Base-by-base conservation (phyloP, 2,113 vertebrate species). In the Silurus meridionalis region DNA sequence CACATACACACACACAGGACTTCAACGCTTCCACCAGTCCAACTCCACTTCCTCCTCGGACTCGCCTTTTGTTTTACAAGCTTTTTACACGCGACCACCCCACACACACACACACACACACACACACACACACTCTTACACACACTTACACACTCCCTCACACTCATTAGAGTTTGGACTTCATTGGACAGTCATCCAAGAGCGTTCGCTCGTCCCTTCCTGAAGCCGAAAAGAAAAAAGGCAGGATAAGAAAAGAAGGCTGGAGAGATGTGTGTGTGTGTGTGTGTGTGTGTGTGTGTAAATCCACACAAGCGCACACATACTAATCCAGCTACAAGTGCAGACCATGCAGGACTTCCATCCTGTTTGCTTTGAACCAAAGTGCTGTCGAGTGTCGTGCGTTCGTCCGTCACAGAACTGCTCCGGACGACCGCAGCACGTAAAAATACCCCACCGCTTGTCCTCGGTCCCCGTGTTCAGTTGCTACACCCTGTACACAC, bases 351-450 rank as follows among this genome's bases (percentile, higher is more conserved):
- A 61, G 67, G 53, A 83, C 13, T 83, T 87, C 83, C 64, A 57
- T 63, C 61, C 85, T 85, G 69, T 74, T 86, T 37, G 94, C 93
- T 94, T 21, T 90, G 89, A 94, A 95, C 94, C 94, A 95, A 95
- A 95, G 94, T 93, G 91, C 92, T 93, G 92, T 93, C 87, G 90
- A 93, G 89, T 88, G 90, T 90, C 87, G 86, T 61, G 90, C 75
- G 86, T 91, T 91, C 87, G 87, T 91, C 89, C 87, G 90, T 91
- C 89, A 48, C 72, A 89, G 89, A 93, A 90, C 92, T 87, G 86
- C 90, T 89, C 92, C 93, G 89, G 91, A 90, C 92, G 89, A 85
- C 86, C 58, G 46, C 84, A 83, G 52, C 75, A 28, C 21, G 5
- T 46, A 53, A 21, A 82, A 5, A 21, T 9, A 55, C 11, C 28